Conservation (phyloP, 2,888 invertebrate species). For the Megalurothrips usitatus region DNA sequence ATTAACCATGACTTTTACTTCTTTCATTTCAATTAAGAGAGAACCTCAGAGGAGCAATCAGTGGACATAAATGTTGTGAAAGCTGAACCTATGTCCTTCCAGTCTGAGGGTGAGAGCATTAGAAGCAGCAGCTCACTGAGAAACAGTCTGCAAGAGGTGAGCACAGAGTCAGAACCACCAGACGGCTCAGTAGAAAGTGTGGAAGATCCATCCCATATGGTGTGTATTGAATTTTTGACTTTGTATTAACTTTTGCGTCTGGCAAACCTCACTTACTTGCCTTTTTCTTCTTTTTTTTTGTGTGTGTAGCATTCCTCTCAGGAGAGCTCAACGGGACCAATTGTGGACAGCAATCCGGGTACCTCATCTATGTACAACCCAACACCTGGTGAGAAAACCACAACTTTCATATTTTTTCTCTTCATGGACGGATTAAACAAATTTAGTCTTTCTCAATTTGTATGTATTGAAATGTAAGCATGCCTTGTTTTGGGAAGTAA, state of each 20-base stretch:
- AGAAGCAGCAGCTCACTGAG: conserved; percentile 48
- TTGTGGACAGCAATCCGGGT: neutral
- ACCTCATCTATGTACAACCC: neutral
- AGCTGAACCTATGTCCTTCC: conserved; percentile 42
- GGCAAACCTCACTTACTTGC: neutral
- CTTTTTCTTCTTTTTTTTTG: neutral
- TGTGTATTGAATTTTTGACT: conserved; percentile 14
- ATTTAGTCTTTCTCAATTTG: neutral
- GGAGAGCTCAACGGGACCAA: neutral
- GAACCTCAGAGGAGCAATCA: conserved; percentile 51
- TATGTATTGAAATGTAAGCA: too few relatives aligned
- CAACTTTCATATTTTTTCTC: neutral
- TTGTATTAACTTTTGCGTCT: neutral
- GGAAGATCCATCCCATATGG: conserved; percentile 46
- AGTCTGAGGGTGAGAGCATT: conserved; percentile 48
- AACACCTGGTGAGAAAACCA: neutral
- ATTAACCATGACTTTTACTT: neutral
- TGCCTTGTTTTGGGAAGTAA: too few relatives aligned
- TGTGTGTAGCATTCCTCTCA: neutral
- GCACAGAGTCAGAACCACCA: conserved; percentile 51
- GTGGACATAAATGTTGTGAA: conserved; percentile 45
- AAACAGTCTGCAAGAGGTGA: conserved; percentile 49
- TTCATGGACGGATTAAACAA: neutral
- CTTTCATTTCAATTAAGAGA: conserved; percentile 37
- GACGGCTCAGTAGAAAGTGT: conserved; percentile 54